These are phyloP conservation scores for Poeciliopsis presidionis DNA, from an alignment of 2,797 vertebrate genomes.

Conservation along the genomic window DNA sequence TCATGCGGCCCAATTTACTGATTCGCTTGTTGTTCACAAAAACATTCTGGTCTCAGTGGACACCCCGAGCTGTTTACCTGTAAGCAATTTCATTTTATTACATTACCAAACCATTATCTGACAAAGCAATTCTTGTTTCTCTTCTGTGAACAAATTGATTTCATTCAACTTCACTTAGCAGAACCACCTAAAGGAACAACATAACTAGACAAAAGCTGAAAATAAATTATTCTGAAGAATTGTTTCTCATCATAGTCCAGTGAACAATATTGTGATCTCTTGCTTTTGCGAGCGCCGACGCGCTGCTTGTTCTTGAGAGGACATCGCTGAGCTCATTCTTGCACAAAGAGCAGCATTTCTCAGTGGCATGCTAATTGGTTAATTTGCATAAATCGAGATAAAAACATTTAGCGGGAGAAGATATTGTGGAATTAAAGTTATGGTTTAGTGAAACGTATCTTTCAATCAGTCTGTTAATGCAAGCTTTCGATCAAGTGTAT, in stretches of 20 bases:
- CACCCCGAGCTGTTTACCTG: background rate
- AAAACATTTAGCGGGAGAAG: conserved; percentile 44
- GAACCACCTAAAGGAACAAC: conserved; percentile 1
- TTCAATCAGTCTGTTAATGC: conserved; percentile 36
- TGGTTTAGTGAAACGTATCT: conserved; percentile 40
- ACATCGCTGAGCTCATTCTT: conserved; percentile 36
- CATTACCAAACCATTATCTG: background rate
- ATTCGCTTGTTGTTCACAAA: conserved; percentile 26
- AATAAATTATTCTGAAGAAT: conserved; percentile 10
- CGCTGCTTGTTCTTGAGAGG: conserved; percentile 34
- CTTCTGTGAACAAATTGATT: conserved; percentile 11
- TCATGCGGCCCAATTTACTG: conserved; percentile 37
- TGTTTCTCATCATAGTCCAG: conserved; percentile 23
- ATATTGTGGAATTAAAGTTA: conserved; percentile 33
- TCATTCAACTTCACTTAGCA: conserved; percentile 2
- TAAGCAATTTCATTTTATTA: background rate
- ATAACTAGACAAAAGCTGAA: background rate
- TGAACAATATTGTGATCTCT: conserved; percentile 19
- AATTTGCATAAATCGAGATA: conserved; percentile 61
- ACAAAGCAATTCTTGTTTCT: conserved; percentile 6
- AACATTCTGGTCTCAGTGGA: background rate
- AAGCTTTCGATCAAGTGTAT: conserved; percentile 36
- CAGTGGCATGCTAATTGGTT: conserved; percentile 55
- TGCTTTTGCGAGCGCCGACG: conserved; percentile 26
- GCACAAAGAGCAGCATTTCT: conserved; percentile 34